phyloP scores from a whole-genome alignment of 2,888 invertebrate species.

The Parelbella ahira region DNA sequence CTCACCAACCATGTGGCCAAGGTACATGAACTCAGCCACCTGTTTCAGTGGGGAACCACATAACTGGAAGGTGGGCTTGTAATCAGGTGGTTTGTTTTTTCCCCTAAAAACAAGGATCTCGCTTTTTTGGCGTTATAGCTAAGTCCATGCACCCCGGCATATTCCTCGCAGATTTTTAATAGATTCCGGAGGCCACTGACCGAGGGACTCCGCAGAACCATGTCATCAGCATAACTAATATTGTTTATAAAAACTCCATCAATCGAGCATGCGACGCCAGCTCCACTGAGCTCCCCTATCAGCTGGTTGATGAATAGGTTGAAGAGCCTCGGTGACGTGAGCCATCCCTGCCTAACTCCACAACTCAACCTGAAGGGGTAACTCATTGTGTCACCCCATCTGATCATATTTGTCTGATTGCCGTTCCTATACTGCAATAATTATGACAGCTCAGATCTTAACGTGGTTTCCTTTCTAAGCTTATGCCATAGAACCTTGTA shows the following conservation, averaged over 20 bases:
- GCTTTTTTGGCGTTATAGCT: conserved; percentile 25
- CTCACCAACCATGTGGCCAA: background rate
- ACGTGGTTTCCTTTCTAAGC: too few species aligned
- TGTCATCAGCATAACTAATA: background rate
- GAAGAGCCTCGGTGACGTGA: background rate
- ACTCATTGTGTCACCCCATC: background rate
- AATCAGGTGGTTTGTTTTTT: background rate
- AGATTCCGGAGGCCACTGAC: conserved; percentile 24
- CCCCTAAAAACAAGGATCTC: conserved; percentile 20
- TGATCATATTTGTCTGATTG: background rate
- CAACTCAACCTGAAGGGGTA: background rate
- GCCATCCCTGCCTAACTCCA: background rate
- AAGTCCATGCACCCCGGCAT: conserved; percentile 23
- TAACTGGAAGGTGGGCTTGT: background rate
- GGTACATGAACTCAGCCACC: conserved; percentile 4
- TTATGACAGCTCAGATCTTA: too few species aligned
- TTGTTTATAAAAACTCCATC: background rate
- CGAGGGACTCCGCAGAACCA: conserved; percentile 7
- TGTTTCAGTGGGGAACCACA: conserved; percentile 1
- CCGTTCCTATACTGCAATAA: too few species aligned
- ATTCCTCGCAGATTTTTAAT: conserved; percentile 24
- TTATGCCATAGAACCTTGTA: conserved; percentile 24
- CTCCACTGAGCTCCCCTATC: background rate
- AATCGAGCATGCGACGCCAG: background rate
- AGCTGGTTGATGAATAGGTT: background rate